Percentiles rank a stretch among this genome's conserved stretches.
Evolutionary conservation across 2,888 invertebrate species (phyloP).

Genomic region (Ophion obscuratus): DNA sequence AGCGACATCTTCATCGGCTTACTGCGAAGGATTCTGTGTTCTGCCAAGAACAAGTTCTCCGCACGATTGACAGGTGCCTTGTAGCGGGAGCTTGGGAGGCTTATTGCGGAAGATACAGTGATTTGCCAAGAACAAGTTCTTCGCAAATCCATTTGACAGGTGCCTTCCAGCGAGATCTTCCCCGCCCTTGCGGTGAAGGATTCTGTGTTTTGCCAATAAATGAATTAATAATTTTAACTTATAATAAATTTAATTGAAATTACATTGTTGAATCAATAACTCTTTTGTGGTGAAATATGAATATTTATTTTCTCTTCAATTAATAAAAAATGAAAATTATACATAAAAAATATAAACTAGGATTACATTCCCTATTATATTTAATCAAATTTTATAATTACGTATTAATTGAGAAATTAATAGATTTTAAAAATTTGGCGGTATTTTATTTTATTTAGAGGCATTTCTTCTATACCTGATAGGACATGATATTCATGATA

Average conservation of each 20-base stretch:
- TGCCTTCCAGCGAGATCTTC: too few relatives aligned
- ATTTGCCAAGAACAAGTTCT: too few relatives aligned
- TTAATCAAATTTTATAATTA: conserved; percentile 79
- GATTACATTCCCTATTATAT: conserved; percentile 90
- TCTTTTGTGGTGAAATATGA: background rate
- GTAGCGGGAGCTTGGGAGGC: too few relatives aligned
- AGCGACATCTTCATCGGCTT: too few relatives aligned
- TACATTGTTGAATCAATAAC: background rate
- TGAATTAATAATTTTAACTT: background rate
- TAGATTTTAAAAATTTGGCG: conserved; percentile 89
- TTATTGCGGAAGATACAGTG: too few relatives aligned
- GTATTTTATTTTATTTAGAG: conserved; percentile 90
- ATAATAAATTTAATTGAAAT: background rate
- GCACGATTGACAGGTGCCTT: too few relatives aligned
- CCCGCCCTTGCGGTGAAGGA: too few relatives aligned
- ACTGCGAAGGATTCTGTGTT: too few relatives aligned
- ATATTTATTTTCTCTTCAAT: background rate
- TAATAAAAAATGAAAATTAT: conserved; percentile 33
- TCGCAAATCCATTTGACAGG: too few relatives aligned
- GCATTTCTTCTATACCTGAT: conserved; percentile 89
- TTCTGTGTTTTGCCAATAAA: too few relatives aligned
- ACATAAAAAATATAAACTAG: conserved; percentile 85
- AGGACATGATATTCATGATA: conserved; percentile 85
- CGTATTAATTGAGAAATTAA: background rate
- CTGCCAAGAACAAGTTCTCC: too few relatives aligned